Evolutionary conservation across 2,797 vertebrate species (phyloP).

Genomic region (Lindbergichthys nudifrons): DNA sequence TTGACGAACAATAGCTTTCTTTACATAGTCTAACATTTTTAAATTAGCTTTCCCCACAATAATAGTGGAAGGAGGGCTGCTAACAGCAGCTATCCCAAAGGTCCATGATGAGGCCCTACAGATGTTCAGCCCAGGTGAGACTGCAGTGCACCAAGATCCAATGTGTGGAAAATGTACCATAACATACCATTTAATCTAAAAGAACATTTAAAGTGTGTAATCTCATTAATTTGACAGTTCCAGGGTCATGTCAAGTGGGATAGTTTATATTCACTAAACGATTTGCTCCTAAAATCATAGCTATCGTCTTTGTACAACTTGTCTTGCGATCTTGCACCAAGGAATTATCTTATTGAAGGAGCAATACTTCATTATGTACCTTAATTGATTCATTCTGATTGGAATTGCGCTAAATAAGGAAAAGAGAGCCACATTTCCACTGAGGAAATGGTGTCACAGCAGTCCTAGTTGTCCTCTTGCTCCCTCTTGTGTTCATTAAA

Average conservation of each 20-base stretch:
- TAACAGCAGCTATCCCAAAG: neutral
- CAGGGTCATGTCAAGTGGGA: neutral
- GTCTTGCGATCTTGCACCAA: neutral
- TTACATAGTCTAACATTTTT: neutral
- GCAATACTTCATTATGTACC: neutral
- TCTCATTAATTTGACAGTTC: too few species aligned
- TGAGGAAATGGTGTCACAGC: neutral
- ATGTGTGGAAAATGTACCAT: neutral
- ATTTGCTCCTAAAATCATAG: too few species aligned
- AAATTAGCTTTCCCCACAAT: too few species aligned
- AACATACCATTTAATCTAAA: neutral
- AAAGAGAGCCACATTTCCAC: neutral
- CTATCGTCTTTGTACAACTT: neutral
- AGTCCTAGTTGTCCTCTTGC: constrained; percentile 48
- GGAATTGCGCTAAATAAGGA: too few species aligned
- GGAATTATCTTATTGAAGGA: neutral
- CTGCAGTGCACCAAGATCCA: neutral
- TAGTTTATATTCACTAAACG: too few species aligned
- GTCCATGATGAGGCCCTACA: neutral
- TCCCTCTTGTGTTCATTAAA: constrained; percentile 63
- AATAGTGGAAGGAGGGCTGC: neutral
- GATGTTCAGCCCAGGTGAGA: neutral
- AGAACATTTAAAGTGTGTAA: too few species aligned
- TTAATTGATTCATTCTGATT: neutral
- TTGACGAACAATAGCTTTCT: neutral